Base-by-base conservation (phyloP, 2,797 vertebrate genomes). In the Eurystomus glaucurus region DNA sequence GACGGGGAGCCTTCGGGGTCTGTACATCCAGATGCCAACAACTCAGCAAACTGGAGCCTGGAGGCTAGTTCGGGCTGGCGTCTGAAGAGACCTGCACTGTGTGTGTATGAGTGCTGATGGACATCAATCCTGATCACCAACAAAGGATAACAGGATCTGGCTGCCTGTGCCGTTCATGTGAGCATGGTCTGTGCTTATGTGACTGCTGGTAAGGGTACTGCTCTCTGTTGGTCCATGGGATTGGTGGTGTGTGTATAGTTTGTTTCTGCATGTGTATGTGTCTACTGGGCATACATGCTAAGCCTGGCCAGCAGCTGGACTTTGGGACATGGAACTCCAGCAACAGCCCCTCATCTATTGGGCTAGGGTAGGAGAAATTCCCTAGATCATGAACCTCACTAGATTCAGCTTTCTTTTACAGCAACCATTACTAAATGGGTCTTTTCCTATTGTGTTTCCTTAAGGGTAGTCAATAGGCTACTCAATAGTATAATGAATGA, bases 1-100 rank as follows among this genome's bases (percentile, higher is more conserved):
- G 26, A n/a, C 41, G 0, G 0, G 22, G 22, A 80, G 8, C n/a
- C 71, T 71, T 16, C 0, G 1, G 22, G 4, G 11, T 54, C 54
- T n/a, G 22, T 41, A 35, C 18, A 11, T 71, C 58, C 26, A 57
- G 50, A 64, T 57, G 51, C 33, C 71, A 79, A 25, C 18, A 25
- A 2, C 45, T 41, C 10, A 6, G 25, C 6, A 35, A 33, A 20
- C 46, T 43, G 43, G 26, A 33, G 11, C 35, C 52, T 22, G 58
- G 54, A 45, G 23, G n/a, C 41, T 72, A 83, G 35, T 16, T 19
- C 33, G 41, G 58, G 37, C 37, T 37, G 52, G 20, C 58, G 39
- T 31, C 46, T n/a, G n/a, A 61, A 18, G 48, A 69, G 26, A 64
- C 14, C 20, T 51, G 84, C 31, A 9, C 29, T 41, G 23, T 9